Evolutionary conservation across 2,888 invertebrate genomes (phyloP).

Genomic region (Acleris laterana): DNA sequence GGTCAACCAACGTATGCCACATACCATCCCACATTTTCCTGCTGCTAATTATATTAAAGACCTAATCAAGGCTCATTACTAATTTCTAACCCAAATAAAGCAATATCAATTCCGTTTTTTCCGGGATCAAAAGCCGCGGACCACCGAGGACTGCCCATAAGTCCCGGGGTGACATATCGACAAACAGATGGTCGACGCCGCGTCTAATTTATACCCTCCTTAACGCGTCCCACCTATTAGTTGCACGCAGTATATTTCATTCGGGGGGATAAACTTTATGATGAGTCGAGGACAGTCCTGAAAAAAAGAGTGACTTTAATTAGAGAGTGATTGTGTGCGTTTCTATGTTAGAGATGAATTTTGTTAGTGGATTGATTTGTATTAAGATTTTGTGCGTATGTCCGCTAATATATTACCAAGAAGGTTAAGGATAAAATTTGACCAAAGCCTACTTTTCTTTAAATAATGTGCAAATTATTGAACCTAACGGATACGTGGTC

Average conservation of each 20-base stretch:
- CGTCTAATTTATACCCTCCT: conserved; percentile 81
- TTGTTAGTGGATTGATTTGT: no score
- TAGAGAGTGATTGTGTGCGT: no score
- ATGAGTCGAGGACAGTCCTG: conserved; percentile 4
- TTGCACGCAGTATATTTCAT: conserved; percentile 78
- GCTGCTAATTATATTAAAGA: neutral
- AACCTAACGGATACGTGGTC: no score
- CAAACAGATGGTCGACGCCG: conserved; percentile 81
- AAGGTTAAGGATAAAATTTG: no score
- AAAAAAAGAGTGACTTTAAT: neutral
- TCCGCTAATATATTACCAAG: no score
- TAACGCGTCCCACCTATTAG: conserved; percentile 83
- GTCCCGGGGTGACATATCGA: conserved; percentile 77
- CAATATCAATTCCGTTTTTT: conserved; percentile 5
- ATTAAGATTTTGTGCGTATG: no score
- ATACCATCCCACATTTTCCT: no score
- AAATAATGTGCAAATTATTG: no score
- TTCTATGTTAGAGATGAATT: no score
- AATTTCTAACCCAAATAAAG: conserved; percentile 5
- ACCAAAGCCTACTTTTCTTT: no score
- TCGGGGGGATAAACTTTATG: conserved; percentile 45
- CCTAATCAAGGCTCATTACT: neutral
- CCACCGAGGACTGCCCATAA: conserved; percentile 12
- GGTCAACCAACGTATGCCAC: no score
- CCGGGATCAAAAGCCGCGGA: conserved; percentile 6